Evolutionary conservation across 2,113 vertebrate genomes (phyloP).

Genomic region (Oreochromis aureus): DNA sequence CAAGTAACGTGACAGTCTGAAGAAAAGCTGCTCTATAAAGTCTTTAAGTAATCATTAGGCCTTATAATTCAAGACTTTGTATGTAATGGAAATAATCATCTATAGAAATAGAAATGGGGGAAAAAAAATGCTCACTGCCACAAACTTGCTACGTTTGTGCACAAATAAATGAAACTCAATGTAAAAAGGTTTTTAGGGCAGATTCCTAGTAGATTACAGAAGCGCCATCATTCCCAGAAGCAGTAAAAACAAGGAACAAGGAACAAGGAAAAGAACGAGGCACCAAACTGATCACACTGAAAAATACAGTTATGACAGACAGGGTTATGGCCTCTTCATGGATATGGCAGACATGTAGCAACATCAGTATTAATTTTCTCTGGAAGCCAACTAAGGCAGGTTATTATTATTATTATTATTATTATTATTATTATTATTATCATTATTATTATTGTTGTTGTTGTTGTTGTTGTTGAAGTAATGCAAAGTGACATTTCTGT

Average conservation of each 20-base stretch:
- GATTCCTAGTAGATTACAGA: neutral
- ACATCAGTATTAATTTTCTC: neutral
- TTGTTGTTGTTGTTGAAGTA: neutral
- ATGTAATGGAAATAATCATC: neutral
- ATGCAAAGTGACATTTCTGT: neutral
- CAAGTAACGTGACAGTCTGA: neutral
- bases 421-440: neutral
- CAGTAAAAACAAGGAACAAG: neutral
- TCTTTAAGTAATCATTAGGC: neutral
- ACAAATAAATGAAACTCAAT: neutral
- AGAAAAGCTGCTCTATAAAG: neutral
- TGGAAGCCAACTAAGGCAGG: neutral
- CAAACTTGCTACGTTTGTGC: neutral
- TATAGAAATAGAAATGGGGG: neutral
- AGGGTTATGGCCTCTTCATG: neutral
- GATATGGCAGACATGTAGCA: neutral
- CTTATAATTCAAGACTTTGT: neutral
- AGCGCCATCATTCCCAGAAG: neutral
- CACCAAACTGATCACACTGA: neutral
- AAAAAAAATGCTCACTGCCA: neutral
- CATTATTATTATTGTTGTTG: neutral
- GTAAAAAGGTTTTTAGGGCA: neutral
- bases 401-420: neutral
- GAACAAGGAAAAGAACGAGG: neutral
- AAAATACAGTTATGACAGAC: neutral